Conservation (phyloP, 2,113 vertebrate genomes). For the Tinamus guttatus region DNA sequence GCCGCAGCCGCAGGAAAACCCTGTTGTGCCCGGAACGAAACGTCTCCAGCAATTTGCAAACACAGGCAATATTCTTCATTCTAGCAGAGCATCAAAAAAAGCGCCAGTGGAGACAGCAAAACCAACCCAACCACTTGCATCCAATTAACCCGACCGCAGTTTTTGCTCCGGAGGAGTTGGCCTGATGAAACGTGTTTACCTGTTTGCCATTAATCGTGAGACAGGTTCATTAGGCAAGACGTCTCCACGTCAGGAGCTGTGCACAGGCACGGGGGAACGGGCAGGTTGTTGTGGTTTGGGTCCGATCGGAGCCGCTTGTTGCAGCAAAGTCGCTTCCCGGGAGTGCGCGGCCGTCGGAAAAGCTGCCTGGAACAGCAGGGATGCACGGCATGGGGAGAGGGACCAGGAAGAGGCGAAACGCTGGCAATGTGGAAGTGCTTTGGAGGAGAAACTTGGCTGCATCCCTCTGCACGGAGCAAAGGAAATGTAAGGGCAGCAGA, state of each 20-base stretch:
- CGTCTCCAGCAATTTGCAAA: neutral
- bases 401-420: neutral
- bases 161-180: conserved; percentile 68
- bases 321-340: fast-evolving
- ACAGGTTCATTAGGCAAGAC: conserved; percentile 64
- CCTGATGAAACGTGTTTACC: conserved; percentile 68
- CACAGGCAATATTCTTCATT: neutral
- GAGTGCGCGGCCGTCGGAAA: neutral
- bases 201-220: conserved; percentile 65
- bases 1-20: neutral
- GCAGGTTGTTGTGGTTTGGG: neutral
- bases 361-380: neutral
- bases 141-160: conserved; percentile 69
- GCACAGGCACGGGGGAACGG: neutral
- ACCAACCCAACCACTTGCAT: conserved; percentile 64
- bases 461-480: neutral
- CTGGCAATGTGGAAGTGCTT: neutral
- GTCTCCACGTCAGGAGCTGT: conserved; percentile 15
- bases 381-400: neutral
- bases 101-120: neutral
- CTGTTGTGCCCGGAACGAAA: neutral
- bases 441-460: neutral
- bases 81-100: neutral
- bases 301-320: neutral
- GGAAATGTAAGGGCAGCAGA: neutral